Evolutionary conservation across 2,113 vertebrate genomes (phyloP).

Genomic region (Otus sunia): DNA sequence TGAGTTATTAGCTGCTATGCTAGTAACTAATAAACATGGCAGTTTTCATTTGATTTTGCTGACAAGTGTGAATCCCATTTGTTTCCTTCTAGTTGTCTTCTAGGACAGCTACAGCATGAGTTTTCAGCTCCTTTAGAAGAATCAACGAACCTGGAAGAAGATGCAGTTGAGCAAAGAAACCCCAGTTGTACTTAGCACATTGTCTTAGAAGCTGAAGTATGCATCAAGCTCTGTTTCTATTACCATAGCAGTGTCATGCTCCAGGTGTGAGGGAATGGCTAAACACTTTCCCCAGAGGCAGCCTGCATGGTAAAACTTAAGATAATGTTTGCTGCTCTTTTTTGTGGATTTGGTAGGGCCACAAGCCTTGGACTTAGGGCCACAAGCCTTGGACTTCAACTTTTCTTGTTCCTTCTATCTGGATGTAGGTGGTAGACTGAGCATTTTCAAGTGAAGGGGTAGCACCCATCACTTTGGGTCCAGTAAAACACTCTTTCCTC

Average conservation of each 20-base stretch:
- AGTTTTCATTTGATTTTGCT: not conserved
- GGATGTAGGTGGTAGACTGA: not conserved
- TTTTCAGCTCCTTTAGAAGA: not conserved
- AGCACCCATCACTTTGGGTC: not conserved
- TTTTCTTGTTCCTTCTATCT: not conserved
- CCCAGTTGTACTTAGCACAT: not conserved
- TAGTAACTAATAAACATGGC: not conserved
- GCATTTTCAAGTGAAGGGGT: not conserved
- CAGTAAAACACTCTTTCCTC: not conserved
- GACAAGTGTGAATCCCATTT: not conserved
- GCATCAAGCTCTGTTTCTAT: not conserved
- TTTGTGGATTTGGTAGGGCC: not conserved
- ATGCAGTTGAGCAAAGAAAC: not conserved
- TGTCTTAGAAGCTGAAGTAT: not conserved
- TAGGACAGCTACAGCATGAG: not conserved
- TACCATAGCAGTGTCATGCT: not conserved
- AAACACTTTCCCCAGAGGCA: not conserved
- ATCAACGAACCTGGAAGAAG: not conserved
- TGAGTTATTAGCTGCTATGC: not conserved
- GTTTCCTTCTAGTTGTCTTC: not conserved
- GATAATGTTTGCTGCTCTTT: not conserved
- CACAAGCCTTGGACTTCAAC: not conserved
- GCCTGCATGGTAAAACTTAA: not conserved
- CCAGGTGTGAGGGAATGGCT: not conserved
- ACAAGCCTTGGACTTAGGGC: not conserved